Evolutionary conservation across 2,797 vertebrate species (phyloP), one percentile per base, ranked within the genome.

Genomic region (Diglossa cyanea): DNA sequence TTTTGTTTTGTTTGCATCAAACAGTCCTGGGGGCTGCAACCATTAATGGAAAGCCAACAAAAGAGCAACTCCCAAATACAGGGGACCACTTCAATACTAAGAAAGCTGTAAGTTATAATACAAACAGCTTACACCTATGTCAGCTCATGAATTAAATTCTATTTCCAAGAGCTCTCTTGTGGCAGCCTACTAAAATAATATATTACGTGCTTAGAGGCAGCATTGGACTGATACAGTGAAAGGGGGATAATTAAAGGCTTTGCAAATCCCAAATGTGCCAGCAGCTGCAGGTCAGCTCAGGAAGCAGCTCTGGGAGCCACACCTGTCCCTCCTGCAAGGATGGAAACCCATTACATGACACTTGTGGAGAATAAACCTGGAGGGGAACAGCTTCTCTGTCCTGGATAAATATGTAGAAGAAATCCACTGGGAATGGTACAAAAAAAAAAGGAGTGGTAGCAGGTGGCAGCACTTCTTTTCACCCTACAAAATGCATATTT

Each of bases 401-500:
- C 50, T 14, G 70, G 84, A 35, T 75, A 40, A 95, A 77, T 55
- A 37, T 1, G 37, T 53, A 18, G 42, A 60, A 83, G 54, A 51
- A 92, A 93, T 87, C 91, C 42, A 28, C 31, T 13, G 89, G 89
- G 94, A 93, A 68, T 28, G 11, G 11, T 4, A 37, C 1, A 67
- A 14, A 50, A 54, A 61, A 50, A 40, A 84, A 53, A 62, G 55
- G 60, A 88, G 61, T 51, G 75, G 92, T 87, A 87, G 95, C 94
- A 95, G 94, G 92, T 96, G 95, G 86, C 67, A 84, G 60, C 74
- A 4, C 83, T 93, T 88, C 94, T 95, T 95, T 86, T 92, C 79
- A 68, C 93, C 86, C 90, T 86, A 33, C 83, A 90, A 88, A 95
- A 92, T 85, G 75, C 50, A 70, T 87, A 84, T 90, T 88, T 91